phyloP scores from a whole-genome alignment of 2,113 vertebrate genomes.

The Amphilophus citrinellus region DNA sequence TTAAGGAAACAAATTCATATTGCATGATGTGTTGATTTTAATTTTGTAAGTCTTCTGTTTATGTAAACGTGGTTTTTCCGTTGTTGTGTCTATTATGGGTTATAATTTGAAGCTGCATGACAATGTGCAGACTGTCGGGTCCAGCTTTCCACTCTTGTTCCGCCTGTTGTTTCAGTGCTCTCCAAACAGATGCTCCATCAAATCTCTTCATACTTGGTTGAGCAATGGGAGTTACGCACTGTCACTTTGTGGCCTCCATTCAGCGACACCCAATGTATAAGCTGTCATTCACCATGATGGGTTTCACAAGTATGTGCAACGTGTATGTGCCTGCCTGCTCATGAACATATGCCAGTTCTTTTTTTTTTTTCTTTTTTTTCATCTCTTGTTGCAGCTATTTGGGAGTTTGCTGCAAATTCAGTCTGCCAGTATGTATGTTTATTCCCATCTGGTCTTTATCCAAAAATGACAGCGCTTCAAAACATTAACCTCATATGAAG shows the following conservation, averaged over 20 bases:
- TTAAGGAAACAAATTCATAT: constrained; percentile 23
- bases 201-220: constrained; percentile 72
- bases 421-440: constrained; percentile 37
- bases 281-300: constrained; percentile 54
- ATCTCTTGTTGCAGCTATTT: constrained; percentile 16
- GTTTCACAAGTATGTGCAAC: constrained; percentile 24
- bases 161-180: constrained; percentile 64
- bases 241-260: constrained; percentile 55
- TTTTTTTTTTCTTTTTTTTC: not conserved
- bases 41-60: constrained; percentile 39
- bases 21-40: constrained; percentile 37
- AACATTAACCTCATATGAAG: constrained; percentile 36
- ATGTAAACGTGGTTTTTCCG: constrained; percentile 48
- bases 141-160: constrained; percentile 71
- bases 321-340: constrained; percentile 18
- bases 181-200: constrained; percentile 78
- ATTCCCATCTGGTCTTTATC: constrained; percentile 47
- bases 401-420: constrained; percentile 28
- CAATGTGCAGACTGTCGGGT: constrained; percentile 55
- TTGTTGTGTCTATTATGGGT: constrained; percentile 57
- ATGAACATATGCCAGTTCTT: constrained; percentile 29
- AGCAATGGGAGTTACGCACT: constrained; percentile 56
- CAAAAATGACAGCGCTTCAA: constrained; percentile 26
- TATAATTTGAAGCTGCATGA: constrained; percentile 57
- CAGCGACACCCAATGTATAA: constrained; percentile 46